Base-by-base conservation (phyloP, 2,888 invertebrate genomes). In the Epirrhoe alternata region DNA sequence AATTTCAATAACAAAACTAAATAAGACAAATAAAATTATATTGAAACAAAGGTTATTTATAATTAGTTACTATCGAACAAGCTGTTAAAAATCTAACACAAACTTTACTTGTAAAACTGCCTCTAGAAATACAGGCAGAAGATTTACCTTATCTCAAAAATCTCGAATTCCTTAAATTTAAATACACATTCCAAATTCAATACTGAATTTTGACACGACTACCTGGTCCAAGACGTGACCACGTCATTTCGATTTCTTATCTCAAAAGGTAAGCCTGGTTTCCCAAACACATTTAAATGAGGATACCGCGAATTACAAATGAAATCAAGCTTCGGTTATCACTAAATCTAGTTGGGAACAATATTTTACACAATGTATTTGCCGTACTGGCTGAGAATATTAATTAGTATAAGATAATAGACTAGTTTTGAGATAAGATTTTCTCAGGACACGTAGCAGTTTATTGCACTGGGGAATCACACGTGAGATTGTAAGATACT, bases 221-320 rank as follows among this genome's bases (percentile, higher is more conserved):
- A 61, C 61, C 54, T 61, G 49, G 24, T 47, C 24, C 53, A 47
- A 47, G n/a, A 49, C 14, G 17, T 24, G 56, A 24, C n/a, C 49
- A 49, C 35, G 50, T 75, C 75, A 79, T 68, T 83, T 62, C 55
- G 52, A 62, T 64, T 72, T 73, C 74, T 80, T 78, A 88, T 87
- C 87, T 84, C 53, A 79, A 80, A 79, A 76, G 82, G 72, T 66
- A 71, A 65, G 68, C 64, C 73, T 70, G 56, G 70, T 72, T 77
- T 77, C 81, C 77, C 75, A 84, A 86, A 86, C 84, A 42, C 16
- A 47, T 47, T 47, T 47, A 47, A 47, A 47, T 70, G 54, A 71
- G 73, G 74, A 71, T 80, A 81, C 81, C 73, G 84, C 83, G 79
- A 86, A 86, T 80, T 80, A 76, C 81, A 82, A 81, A 78, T 70